Evolutionary conservation across 2,888 invertebrate species (phyloP).

Genomic region (Carcina quercana): DNA sequence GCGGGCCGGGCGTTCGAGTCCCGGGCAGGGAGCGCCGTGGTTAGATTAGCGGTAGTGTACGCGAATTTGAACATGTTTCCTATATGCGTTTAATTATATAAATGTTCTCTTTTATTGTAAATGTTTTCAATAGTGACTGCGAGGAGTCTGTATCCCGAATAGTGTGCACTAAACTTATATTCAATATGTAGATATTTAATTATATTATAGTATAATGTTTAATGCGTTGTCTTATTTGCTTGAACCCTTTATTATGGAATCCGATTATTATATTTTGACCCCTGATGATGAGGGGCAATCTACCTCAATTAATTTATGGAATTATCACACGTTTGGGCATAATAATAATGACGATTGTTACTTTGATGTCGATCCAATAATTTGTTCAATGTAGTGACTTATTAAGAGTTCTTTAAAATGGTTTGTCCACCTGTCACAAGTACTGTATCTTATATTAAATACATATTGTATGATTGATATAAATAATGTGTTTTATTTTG

Average conservation of each 20-base stretch:
- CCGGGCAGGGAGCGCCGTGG: conserved; percentile 13
- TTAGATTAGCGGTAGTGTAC: conserved; percentile 38
- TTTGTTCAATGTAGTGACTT: conserved; percentile 65
- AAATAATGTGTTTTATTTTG: conserved; percentile 53
- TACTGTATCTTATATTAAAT: conserved; percentile 74
- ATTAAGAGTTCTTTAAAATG: conserved; percentile 54
- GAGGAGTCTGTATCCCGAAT: conserved; percentile 52
- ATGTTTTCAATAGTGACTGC: conserved; percentile 57
- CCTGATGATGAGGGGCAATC: conserved; percentile 59
- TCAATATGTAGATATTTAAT: conserved; percentile 74
- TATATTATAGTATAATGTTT: conserved; percentile 73
- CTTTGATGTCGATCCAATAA: conserved; percentile 52
- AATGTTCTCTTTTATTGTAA: conserved; percentile 72
- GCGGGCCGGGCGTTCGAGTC: conserved; percentile 4
- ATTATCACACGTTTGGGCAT: conserved; percentile 72
- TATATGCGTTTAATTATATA: conserved; percentile 72
- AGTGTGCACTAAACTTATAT: conserved; percentile 67
- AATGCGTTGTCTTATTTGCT: conserved; percentile 69
- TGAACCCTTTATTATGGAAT: conserved; percentile 50
- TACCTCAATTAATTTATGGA: conserved; percentile 76
- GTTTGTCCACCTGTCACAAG: conserved; percentile 72
- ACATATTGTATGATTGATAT: conserved; percentile 73
- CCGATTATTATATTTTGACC: conserved; percentile 63
- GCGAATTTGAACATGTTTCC: conserved; percentile 63
- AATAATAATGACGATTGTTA: conserved; percentile 57